These are phyloP conservation scores for Sinocyclocheilus anophthalmus DNA, from an alignment of 2,113 vertebrate species.

Conservation along the genomic window DNA sequence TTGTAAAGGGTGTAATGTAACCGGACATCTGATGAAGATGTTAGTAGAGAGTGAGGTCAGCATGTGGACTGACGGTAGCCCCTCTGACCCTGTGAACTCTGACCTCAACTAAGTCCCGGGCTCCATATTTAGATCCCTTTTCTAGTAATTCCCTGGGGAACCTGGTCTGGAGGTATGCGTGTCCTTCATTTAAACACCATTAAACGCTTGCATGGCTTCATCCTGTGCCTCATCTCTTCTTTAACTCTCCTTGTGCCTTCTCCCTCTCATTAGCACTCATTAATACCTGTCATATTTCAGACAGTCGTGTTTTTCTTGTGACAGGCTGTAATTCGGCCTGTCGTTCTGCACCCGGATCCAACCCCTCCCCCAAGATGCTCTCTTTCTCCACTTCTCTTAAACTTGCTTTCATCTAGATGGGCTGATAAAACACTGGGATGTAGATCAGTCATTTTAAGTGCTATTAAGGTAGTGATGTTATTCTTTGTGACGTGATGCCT, in stretches of 20 bases:
- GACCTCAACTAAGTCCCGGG: constrained; percentile 51
- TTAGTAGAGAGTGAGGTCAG: constrained; percentile 55
- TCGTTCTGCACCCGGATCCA: constrained; percentile 1
- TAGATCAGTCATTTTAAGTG: constrained; percentile 61
- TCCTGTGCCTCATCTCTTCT: background rate
- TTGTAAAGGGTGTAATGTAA: constrained; percentile 57
- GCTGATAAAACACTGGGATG: constrained; percentile 39
- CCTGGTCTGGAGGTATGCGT: constrained; percentile 45
- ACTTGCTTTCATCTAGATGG: background rate
- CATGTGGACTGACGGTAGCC: constrained; percentile 60
- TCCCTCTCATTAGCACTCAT: constrained; percentile 39
- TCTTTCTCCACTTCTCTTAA: constrained; percentile 20
- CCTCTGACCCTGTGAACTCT: constrained; percentile 60
- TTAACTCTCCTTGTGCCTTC: background rate
- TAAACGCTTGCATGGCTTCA: background rate
- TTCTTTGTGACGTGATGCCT: constrained; percentile 58
- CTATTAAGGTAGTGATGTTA: constrained; percentile 60
- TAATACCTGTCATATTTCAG: constrained; percentile 54
- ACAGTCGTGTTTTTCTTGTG: constrained; percentile 21
- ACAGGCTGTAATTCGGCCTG: constrained; percentile 56
- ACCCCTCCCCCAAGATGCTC: background rate
- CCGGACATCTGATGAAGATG: constrained; percentile 68
- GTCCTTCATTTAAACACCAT: constrained; percentile 20
- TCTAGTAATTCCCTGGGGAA: constrained; percentile 34
- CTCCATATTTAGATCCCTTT: constrained; percentile 52